Base-by-base conservation (phyloP, 2,113 vertebrate species). In the Sigmodon hispidus region DNA sequence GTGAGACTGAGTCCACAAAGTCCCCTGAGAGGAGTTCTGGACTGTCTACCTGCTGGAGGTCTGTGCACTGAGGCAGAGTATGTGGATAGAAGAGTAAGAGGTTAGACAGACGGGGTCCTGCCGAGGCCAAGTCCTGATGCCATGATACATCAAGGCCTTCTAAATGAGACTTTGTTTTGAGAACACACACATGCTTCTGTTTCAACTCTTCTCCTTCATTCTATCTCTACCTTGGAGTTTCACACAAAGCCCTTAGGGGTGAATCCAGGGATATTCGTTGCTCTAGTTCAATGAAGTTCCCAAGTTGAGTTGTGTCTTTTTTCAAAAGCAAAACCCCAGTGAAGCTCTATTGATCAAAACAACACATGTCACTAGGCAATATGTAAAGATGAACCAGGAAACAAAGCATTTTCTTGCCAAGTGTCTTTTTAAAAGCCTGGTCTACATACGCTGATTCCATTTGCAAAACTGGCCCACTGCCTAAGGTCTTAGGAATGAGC, bases 281-380 rank as follows among this genome's bases (percentile, higher is more conserved):
- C n/a, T 86, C 36, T 8, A 21, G 11, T 65, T 92, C 92, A 89
- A 57, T 0, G 1, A 61, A 36, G 26, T 96, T 85, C 13, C 13
- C 2, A 22, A 90, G 34, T 26, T 45, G 36, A 90, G n/a, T 11
- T 55, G 85, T 40, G 29, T 90, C 59, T n/a, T 94, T 92, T 92
- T 31, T 73, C 77, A 96, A 91, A 96, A 89, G 80, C 67, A 85
- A 94, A 92, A 93, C 85, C 84, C 55, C 65, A 77, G 84, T 96
- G 96, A 94, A 96, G 88, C 90, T 89, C 85, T 81, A 92, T 48
- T 97, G 96, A 94, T 96, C 95, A 96, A 97, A 96, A 96, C 97
- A 97, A 92, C 92, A 94, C 94, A 96, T 92, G 92, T 95, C 89
- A 90, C 72, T 77, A 95, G 50, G 87, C 95, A 96, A 94, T 95